Evolutionary conservation across 2,113 vertebrate genomes (phyloP).

Genomic region (Corynorhinus townsendii): DNA sequence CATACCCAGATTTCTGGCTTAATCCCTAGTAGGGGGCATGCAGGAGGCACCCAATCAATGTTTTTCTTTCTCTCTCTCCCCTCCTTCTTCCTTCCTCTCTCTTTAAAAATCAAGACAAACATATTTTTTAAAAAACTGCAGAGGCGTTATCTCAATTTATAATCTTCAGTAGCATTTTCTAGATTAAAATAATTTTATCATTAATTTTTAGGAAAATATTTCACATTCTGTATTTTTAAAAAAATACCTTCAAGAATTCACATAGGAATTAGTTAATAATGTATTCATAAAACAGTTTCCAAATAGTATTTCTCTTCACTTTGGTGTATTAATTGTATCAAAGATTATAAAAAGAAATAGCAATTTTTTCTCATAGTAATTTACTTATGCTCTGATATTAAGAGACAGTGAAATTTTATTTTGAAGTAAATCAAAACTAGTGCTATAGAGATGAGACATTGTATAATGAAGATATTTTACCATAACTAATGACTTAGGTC

Average conservation of each 20-base stretch:
- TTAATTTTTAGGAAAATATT: neutral
- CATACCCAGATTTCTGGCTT: too few species aligned
- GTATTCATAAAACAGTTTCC: neutral
- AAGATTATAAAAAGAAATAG: neutral
- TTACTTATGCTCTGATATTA: neutral
- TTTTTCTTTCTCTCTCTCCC: too few species aligned
- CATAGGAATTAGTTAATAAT: neutral
- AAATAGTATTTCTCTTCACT: neutral
- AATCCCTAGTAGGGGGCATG: too few species aligned
- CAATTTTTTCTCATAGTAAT: neutral
- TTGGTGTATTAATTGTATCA: neutral
- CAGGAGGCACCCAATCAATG: too few species aligned
- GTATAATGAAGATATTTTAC: neutral
- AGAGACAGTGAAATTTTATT: neutral
- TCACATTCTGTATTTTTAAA: neutral
- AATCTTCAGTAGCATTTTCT: neutral
- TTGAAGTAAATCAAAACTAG: neutral
- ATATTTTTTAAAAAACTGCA: neutral
- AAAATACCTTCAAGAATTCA: neutral
- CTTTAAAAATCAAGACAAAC: neutral
- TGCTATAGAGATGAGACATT: neutral
- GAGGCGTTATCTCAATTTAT: neutral
- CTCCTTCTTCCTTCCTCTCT: too few species aligned
- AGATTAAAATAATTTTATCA: neutral
- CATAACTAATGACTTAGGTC: neutral